A percentile compares a stretch with the other conserved stretches of the same genome.
Conservation (phyloP, 2,888 invertebrate species). For the Xanthia togata region DNA sequence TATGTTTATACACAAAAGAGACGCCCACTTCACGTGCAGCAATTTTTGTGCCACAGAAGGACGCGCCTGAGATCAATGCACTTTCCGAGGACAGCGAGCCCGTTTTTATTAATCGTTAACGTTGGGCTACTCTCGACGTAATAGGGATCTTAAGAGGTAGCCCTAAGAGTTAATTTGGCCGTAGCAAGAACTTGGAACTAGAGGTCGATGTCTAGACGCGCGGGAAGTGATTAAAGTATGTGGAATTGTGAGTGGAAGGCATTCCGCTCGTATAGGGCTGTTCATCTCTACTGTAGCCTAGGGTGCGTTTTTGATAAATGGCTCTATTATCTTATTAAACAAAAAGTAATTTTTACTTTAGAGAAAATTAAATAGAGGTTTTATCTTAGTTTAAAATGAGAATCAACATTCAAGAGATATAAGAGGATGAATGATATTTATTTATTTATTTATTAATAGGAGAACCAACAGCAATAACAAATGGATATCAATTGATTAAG, state of each 20-base stretch:
- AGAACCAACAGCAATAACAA: no score
- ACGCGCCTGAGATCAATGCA: constrained; percentile 90
- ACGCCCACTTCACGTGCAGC: constrained; percentile 86
- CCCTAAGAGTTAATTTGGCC: constrained; percentile 80
- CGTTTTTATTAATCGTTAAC: constrained; percentile 86
- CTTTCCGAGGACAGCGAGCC: constrained; percentile 89
- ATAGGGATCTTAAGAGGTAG: constrained; percentile 79
- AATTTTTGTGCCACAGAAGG: constrained; percentile 89
- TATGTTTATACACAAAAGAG: constrained; percentile 79
- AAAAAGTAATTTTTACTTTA: not conserved
- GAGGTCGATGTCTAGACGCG: constrained; percentile 85
- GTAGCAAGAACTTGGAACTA: constrained; percentile 62
- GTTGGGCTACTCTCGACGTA: constrained; percentile 73
- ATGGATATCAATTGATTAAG: no score
- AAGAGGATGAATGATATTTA: not conserved
- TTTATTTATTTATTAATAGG: no score
- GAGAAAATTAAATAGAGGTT: no score
- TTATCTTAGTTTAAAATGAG: not conserved
- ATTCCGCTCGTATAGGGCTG: constrained; percentile 77
- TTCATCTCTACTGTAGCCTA: constrained; percentile 33
- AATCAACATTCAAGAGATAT: not conserved
- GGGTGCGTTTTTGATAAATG: constrained; percentile 40
- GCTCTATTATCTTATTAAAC: constrained; percentile 22
- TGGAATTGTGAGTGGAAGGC: constrained; percentile 78
- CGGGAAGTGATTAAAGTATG: constrained; percentile 85